Evolutionary conservation across 1,140 invertebrate species (phyloP), one percentile per base, ranked within the genome.

Genomic region (Forficula auricularia): DNA sequence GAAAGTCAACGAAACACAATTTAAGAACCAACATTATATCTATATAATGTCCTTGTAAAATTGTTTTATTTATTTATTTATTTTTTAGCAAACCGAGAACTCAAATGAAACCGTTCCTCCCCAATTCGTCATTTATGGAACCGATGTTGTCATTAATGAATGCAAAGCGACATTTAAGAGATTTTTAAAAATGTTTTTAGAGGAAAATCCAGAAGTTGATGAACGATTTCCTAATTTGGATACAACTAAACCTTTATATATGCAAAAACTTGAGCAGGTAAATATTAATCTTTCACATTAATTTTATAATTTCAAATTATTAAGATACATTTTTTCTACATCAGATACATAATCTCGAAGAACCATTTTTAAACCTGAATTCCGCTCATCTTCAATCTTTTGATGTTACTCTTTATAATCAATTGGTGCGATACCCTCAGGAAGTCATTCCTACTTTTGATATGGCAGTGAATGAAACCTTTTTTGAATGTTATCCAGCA

Each of bases 371-470:
- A 30, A 94, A 96, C 65, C 67, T 99, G 0, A 97, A 98, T 58
- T 91, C 90, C 60, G 66, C 72, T 13, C 96, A 99, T 63, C 60
- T 99, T 2, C 73, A 82, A 52, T 66, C 73, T n/a, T 98, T 87
- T 63, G 84, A 97, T 61, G 57, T 71, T 2, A 75, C 82, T 47
- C 65, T 99, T 3, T 98, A 96, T 59, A 68, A 78, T 4, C 91
- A 98, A 59, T 66, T 99, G 37, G 68, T 98, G 10, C 78, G 73
- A 52, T 99, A 99, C 65, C 96, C 96, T 0, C 90, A 98, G 66
- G 96, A 99, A 73, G 83, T 88, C 0, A 95, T 99, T 48, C 92
- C 94, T 0, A 85, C 84, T 3, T 84, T 99, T 58, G 96, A 99
- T 61, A 90, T 94, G 73, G 90, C 88, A 2, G 77, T 89, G 0